Conservation (phyloP, 64 coral and sea anemone species). For the Dendronephthya gigantea region DNA sequence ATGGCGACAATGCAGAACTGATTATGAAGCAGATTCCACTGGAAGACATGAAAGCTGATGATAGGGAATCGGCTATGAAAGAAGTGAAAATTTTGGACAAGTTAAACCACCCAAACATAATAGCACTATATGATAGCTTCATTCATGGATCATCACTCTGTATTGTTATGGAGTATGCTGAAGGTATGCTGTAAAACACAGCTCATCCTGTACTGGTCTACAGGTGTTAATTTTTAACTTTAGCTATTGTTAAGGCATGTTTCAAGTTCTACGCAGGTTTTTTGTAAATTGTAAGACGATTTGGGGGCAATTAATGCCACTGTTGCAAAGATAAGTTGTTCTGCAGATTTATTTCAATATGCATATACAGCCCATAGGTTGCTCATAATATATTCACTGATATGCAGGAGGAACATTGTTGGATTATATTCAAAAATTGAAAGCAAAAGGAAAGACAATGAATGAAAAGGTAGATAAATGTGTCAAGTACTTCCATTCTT, state of each 20-base stretch:
- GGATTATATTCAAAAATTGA: background rate
- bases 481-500: background rate
- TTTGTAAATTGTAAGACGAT: too few relatives aligned
- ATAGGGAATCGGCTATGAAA: background rate
- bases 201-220: background rate
- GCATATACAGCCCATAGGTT: background rate
- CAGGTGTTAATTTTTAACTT: background rate
- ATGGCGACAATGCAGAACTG: background rate
- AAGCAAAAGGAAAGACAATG: background rate
- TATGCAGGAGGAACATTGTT: slow-evolving; percentile 5
- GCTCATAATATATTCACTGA: background rate
- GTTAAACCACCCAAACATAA: slow-evolving; percentile 1
- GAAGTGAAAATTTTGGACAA: background rate
- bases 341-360: too few relatives aligned
- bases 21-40: slow-evolving; percentile 8
- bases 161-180: slow-evolving; percentile 7
- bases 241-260: too few relatives aligned
- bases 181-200: background rate
- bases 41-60: slow-evolving; percentile 12
- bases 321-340: too few relatives aligned
- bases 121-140: slow-evolving; percentile 1
- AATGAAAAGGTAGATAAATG: background rate
- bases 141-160: background rate
- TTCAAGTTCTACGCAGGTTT: too few relatives aligned
- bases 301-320: too few relatives aligned